A percentile compares a stretch with the other conserved stretches of the same genome.
Evolutionary conservation across 2,113 vertebrate species (phyloP).

Genomic region (Entomyzon cyanotis): DNA sequence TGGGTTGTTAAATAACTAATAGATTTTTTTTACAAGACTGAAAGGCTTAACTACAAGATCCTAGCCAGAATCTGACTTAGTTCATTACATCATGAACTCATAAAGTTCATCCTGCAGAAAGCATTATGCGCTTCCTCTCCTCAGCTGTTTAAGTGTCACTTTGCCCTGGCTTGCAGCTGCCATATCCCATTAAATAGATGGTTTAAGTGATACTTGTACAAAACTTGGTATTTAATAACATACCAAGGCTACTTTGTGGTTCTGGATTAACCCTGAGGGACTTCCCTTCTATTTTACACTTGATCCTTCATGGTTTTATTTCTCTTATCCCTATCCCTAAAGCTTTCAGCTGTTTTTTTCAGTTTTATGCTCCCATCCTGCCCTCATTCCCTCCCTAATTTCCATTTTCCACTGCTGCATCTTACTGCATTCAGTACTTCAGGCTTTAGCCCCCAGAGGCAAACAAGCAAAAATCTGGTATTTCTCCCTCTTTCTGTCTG

Average conservation of each 20-base stretch:
- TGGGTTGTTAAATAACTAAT: background rate
- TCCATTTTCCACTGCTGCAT: background rate
- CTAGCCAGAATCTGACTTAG: background rate
- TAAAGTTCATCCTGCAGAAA: conserved; percentile 24
- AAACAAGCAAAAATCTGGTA: background rate
- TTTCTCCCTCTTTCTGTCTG: background rate
- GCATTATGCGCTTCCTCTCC: conserved; percentile 15
- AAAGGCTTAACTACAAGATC: background rate
- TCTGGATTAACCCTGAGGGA: conserved; percentile 2
- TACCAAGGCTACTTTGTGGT: background rate
- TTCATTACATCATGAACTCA: background rate
- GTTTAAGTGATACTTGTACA: background rate
- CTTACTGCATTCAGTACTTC: background rate
- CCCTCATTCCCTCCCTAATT: background rate
- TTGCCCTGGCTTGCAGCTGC: background rate
- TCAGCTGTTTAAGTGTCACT: conserved; percentile 25
- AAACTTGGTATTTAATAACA: background rate
- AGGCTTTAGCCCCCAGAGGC: background rate
- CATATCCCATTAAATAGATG: background rate
- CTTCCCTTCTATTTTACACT: conserved; percentile 1
- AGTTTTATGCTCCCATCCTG: background rate
- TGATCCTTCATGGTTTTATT: background rate
- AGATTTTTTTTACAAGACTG: background rate
- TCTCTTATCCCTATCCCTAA: background rate
- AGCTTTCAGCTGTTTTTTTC: background rate